phyloP scores from a whole-genome alignment of 2,888 invertebrate genomes.

The Lochmaea capreae region DNA sequence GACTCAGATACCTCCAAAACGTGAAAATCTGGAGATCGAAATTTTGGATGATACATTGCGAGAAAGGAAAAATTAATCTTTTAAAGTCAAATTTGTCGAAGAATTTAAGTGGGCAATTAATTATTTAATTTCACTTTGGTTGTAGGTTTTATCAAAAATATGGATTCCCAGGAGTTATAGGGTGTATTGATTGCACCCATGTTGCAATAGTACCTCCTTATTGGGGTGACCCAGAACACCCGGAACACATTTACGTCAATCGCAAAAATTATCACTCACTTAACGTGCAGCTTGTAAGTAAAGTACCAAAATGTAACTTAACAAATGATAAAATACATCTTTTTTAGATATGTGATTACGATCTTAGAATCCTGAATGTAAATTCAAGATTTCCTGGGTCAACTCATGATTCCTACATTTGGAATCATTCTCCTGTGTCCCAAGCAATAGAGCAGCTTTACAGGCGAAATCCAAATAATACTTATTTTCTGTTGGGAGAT shows the following conservation, averaged over 20 bases:
- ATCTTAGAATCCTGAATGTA: conserved; percentile 3
- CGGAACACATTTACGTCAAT: conserved; percentile 3
- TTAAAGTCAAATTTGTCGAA: not conserved
- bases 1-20: no score
- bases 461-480: no score
- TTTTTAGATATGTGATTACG: conserved; percentile 3
- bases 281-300: conserved; percentile 8
- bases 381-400: conserved; percentile 17
- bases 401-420: conserved; percentile 11
- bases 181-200: conserved; percentile 4
- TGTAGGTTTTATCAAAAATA: not conserved
- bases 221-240: conserved; percentile 8
- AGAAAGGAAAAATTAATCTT: not conserved
- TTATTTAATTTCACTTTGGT: not conserved
- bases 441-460: conserved; percentile 17
- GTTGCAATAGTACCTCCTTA: conserved; percentile 7
- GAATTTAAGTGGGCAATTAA: not conserved
- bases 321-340: not conserved
- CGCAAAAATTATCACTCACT: conserved; percentile 8
- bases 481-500: no score
- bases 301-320: not conserved
- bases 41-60: not conserved
- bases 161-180: conserved; percentile 10
- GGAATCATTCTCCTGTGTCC: conserved; percentile 4
- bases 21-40: no score